Conservation (phyloP, 64 coral and sea anemone species). For the Pocillopora verrucosa region DNA sequence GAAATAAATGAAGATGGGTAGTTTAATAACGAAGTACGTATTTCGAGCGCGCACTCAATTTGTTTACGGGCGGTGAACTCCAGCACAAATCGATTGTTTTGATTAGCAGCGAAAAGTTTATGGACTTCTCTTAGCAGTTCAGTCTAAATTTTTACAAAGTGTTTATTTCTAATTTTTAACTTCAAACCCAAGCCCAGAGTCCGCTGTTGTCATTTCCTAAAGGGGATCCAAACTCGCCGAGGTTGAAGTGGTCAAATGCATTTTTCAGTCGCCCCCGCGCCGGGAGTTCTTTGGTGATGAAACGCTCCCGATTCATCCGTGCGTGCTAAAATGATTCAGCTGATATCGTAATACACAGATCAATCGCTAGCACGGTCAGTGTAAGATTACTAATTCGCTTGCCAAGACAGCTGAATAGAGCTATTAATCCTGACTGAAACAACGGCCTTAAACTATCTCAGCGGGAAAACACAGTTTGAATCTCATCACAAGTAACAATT, state of each 20-base stretch:
- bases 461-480: conserved; percentile 37
- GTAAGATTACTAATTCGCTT: conserved; percentile 18
- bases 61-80: too few relatives aligned
- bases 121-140: background rate
- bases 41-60: too few relatives aligned
- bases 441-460: conserved; percentile 25
- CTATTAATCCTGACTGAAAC: conserved; percentile 35
- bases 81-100: too few relatives aligned
- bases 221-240: too few relatives aligned
- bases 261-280: background rate
- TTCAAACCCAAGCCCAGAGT: too few relatives aligned
- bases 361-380: background rate
- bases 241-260: background rate
- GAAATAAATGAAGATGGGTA: too few relatives aligned
- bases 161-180: too few relatives aligned
- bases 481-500: conserved; percentile 24
- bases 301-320: background rate
- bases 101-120: too few relatives aligned
- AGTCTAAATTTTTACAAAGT: background rate
- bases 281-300: conserved; percentile 19
- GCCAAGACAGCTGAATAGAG: conserved; percentile 31
- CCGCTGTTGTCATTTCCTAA: too few relatives aligned
- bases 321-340: background rate
- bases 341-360: conserved; percentile 28
- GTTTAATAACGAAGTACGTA: too few relatives aligned